A percentile compares a stretch with the other conserved stretches of the same genome.
Conservation (phyloP, 2,113 vertebrate genomes). For the Tachysurus vachellii region DNA sequence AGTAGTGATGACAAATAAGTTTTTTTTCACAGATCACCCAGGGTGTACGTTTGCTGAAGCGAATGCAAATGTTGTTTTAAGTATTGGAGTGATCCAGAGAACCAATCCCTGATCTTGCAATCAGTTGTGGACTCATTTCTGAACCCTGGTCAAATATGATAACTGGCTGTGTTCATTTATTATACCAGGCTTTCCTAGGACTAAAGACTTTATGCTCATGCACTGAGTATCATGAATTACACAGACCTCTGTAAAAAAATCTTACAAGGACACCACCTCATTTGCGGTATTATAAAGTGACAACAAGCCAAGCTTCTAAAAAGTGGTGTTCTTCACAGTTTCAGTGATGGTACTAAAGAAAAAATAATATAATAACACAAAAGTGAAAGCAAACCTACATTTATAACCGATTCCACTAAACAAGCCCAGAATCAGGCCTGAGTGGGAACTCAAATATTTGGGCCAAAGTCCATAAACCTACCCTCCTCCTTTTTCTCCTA, state of each 20-base stretch:
- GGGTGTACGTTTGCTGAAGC: too few relatives aligned
- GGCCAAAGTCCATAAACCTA: constrained; percentile 13
- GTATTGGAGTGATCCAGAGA: not conserved
- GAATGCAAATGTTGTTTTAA: not conserved
- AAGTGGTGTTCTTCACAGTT: not conserved
- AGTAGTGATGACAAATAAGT: constrained; percentile 56
- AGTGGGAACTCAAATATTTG: not conserved
- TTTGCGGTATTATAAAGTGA: not conserved
- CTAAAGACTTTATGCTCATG: not conserved
- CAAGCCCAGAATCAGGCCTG: not conserved
- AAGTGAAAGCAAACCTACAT: constrained; percentile 3
- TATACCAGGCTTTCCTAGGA: not conserved
- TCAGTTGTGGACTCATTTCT: not conserved
- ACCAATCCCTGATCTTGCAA: not conserved
- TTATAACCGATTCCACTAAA: not conserved
- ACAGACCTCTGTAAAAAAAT: not conserved
- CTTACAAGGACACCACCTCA: not conserved
- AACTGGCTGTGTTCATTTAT: not conserved
- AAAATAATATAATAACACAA: not conserved
- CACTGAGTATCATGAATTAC: not conserved
- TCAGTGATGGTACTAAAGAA: not conserved
- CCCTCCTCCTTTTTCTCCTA: constrained; percentile 35
- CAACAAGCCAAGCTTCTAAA: not conserved
- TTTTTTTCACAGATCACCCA: not conserved
- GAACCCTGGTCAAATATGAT: not conserved